Percentiles rank a stretch among this genome's conserved stretches.
Evolutionary conservation across 2,888 invertebrate species (phyloP).

Genomic region (Globia sparganii): DNA sequence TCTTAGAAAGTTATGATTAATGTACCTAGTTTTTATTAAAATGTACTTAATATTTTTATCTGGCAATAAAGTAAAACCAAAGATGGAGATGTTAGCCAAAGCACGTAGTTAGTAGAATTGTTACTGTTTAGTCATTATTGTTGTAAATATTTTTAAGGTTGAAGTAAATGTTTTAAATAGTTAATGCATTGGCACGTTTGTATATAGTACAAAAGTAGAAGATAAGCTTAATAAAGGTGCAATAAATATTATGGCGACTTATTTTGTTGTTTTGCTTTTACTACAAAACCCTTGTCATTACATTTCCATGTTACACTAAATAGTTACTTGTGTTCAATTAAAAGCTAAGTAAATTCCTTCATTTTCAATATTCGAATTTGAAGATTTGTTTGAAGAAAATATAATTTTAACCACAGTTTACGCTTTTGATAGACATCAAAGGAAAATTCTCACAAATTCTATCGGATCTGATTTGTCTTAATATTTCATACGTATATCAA

Average conservation of each 20-base stretch:
- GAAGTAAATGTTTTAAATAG: slow-evolving; percentile 78
- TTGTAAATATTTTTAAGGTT: slow-evolving; percentile 84
- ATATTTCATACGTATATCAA: too few species aligned
- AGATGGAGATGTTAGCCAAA: slow-evolving; percentile 70
- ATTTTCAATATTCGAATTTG: too few species aligned
- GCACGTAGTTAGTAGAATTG: slow-evolving; percentile 81
- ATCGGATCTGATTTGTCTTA: too few species aligned
- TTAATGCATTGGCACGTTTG: slow-evolving; percentile 83
- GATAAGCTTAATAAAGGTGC: slow-evolving; percentile 82
- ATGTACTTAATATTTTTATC: slow-evolving; percentile 49
- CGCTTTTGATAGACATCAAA: neutral
- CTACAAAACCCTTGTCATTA: too few species aligned
- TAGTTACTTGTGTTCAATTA: too few species aligned
- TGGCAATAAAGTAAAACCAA: slow-evolving; percentile 73
- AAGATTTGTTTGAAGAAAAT: neutral
- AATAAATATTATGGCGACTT: slow-evolving; percentile 74
- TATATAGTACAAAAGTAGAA: slow-evolving; percentile 85
- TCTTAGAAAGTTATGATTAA: slow-evolving; percentile 8
- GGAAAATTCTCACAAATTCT: neutral
- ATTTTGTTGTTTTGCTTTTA: slow-evolving; percentile 32
- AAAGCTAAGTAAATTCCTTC: neutral
- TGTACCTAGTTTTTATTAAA: slow-evolving; percentile 27
- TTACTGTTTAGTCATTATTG: slow-evolving; percentile 76
- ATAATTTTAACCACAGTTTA: neutral
- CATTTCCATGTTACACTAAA: too few species aligned